Evolutionary conservation across 2,113 vertebrate species (phyloP), one percentile per base, ranked within the genome.

Genomic region (Lophura nycthemera): DNA sequence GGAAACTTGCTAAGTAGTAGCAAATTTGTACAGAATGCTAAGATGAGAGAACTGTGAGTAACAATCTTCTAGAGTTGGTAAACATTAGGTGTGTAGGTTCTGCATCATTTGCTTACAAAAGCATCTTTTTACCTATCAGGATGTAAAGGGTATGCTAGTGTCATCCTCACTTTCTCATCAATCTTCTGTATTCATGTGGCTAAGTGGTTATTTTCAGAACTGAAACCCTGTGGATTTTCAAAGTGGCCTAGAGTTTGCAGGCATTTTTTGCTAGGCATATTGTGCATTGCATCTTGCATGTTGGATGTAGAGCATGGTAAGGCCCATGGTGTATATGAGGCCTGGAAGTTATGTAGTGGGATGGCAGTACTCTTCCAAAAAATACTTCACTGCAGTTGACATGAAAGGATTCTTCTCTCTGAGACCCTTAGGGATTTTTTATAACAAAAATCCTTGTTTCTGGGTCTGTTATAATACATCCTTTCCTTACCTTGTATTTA

Each of bases 281-380:
- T 32, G 43, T 83, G 13, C 45, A 71, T 34, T 1, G 0, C 57
- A 17, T 57, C 56, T 14, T 64, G 40, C 40, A 16, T 36, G 12
- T 52, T 22, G 12, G 32, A 8, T 43, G 18, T 29, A 45, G 17
- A 72, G 19, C 15, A 10, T 32, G 19, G 24, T 34, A 47, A 36
- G 6, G 40, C 19, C 10, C 1, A 0, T 57, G 34, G 17, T 5
- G 11, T 16, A 34, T 14, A 16, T 43, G 29, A 17, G 77, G 14
- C 21, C 69, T 66, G 0, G 0, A 16, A 73, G 13, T 50, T 74
- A 21, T 16, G 59, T 45, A 61, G 16, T 69, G 21, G 3, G 8
- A 70, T 65, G 34, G 6, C 17, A 65, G 13, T 60, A 2, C 38
- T 83, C 82, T 18, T 86, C 7, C 43, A 83, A 27, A 8, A 56